Evolutionary conservation across 2,888 invertebrate species (phyloP).

Genomic region (Cybosia mesomella): DNA sequence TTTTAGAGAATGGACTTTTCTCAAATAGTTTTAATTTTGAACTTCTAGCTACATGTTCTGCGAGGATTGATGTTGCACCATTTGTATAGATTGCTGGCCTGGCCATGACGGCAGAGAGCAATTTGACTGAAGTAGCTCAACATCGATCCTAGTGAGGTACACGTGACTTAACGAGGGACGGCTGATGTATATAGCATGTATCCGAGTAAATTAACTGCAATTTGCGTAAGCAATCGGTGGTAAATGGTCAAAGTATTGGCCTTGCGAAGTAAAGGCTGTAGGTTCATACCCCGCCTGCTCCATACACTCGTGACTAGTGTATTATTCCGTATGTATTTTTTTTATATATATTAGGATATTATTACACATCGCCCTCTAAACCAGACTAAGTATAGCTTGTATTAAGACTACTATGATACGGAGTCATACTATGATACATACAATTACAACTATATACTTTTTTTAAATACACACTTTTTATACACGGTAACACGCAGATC

Average conservation of each 20-base stretch:
- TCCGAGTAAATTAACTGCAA: neutral
- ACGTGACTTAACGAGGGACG: neutral
- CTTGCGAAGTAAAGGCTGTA: neutral
- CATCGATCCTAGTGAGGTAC: conserved; percentile 1
- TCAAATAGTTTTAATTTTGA: no score
- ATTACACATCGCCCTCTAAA: no score
- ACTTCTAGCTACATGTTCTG: neutral
- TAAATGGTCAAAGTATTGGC: neutral
- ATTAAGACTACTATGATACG: no score
- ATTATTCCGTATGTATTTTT: neutral
- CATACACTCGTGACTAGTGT: neutral
- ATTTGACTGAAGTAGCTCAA: conserved; percentile 6
- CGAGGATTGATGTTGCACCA: neutral
- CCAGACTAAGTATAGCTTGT: no score
- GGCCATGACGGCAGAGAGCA: conserved; percentile 6
- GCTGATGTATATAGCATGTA: neutral
- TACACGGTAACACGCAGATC: no score
- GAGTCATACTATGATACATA: no score
- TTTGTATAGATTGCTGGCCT: conserved; percentile 18
- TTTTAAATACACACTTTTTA: no score
- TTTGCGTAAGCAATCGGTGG: no score
- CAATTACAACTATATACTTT: no score
- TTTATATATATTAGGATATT: no score
- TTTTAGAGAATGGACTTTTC: no score
- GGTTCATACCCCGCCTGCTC: neutral